These are phyloP conservation scores for Lithobates pipiens DNA, from an alignment of 2,797 vertebrate species.

Conservation along the genomic window DNA sequence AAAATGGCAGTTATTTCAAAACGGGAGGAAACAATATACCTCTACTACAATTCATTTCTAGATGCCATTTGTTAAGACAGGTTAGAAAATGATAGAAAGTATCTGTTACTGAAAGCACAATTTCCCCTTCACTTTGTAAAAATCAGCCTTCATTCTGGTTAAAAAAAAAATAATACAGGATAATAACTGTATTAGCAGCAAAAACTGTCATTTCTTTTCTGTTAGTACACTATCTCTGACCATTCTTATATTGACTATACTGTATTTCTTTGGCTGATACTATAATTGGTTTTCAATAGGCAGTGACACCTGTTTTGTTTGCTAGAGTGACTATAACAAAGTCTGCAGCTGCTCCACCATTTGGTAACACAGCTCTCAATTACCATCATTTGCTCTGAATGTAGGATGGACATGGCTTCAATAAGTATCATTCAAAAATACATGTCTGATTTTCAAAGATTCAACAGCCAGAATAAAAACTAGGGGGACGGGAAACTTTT, in stretches of 20 bases:
- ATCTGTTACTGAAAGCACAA: no score
- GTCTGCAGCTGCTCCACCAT: background rate
- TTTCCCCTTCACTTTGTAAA: background rate
- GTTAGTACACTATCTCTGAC: background rate
- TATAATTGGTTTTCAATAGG: background rate
- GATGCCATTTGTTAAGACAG: no score
- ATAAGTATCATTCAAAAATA: background rate
- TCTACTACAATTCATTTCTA: no score
- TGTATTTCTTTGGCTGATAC: background rate
- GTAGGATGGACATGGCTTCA: background rate
- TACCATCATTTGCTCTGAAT: background rate
- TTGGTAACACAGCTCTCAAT: background rate
- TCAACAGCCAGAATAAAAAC: background rate
- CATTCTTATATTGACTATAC: background rate
- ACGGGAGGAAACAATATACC: no score
- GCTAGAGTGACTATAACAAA: background rate
- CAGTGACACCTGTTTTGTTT: conserved; percentile 10
- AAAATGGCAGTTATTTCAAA: no score
- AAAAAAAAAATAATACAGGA: background rate
- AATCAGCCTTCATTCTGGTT: background rate
- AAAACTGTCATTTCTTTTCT: background rate
- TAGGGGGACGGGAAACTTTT: background rate
- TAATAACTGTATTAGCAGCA: background rate
- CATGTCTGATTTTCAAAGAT: background rate
- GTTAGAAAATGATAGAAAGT: no score